Percentiles rank a stretch among this genome's conserved stretches.
These are phyloP conservation scores for Cynodonichthys magdalenae DNA, from an alignment of 2,797 vertebrate species.

Conservation along the genomic window DNA sequence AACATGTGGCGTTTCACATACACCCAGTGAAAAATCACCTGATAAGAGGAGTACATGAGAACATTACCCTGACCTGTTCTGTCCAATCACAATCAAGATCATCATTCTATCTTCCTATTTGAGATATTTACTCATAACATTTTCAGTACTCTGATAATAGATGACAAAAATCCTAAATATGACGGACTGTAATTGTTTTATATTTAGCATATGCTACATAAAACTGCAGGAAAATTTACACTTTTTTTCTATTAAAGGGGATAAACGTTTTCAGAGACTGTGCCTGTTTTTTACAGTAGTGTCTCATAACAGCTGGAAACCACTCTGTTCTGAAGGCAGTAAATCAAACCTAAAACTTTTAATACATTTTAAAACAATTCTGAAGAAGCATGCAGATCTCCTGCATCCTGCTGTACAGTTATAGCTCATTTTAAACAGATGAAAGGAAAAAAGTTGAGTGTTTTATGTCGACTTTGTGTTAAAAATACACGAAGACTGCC, in stretches of 20 bases:
- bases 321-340: constrained; percentile 4
- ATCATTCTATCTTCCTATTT: no score
- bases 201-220: neutral
- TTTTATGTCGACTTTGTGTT: constrained; percentile 12
- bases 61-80: no score
- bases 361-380: neutral
- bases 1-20: neutral
- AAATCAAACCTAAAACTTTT: constrained; percentile 13
- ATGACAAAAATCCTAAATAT: no score
- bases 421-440: constrained; percentile 5
- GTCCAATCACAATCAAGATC: no score
- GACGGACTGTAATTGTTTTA: neutral
- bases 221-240: no score
- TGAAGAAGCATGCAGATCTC: constrained; percentile 7
- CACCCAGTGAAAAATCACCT: no score
- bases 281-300: neutral
- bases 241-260: neutral
- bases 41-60: no score
- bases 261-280: neutral
- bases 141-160: no score
- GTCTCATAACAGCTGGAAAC: constrained; percentile 1
- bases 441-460: constrained; percentile 2
- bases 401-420: constrained; percentile 5
- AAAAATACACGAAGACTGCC: neutral
- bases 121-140: no score